Evolutionary conservation across 92 coral and sea anemone species (phyloP).

Genomic region (Epizoanthus illoricatus): DNA sequence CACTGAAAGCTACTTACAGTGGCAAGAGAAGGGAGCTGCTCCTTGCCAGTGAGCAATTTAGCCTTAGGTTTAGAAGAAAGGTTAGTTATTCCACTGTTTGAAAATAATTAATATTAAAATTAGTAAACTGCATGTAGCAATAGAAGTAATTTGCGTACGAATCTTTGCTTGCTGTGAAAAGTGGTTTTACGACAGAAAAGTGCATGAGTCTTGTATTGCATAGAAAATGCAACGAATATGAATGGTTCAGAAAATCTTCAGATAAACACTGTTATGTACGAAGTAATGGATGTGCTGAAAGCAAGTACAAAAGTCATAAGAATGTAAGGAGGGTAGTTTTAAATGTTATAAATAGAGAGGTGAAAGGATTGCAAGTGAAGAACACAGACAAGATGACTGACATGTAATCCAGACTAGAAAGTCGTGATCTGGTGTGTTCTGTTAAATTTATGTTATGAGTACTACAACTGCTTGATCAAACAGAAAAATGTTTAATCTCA

Average conservation of each 20-base stretch:
- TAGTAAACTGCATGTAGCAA: not conserved
- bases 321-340: not conserved
- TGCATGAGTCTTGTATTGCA: no score
- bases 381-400: not conserved
- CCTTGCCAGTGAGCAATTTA: constrained; percentile 38
- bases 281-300: not conserved
- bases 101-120: no score
- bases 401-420: not conserved
- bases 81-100: not conserved
- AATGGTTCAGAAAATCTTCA: not conserved
- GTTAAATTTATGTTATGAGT: not conserved
- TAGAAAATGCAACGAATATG: not conserved
- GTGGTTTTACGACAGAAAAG: no score
- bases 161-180: no score
- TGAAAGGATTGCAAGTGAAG: not conserved
- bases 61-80: constrained; percentile 34
- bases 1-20: constrained; percentile 17
- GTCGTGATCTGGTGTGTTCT: not conserved
- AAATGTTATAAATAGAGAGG: not conserved
- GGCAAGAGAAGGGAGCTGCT: constrained; percentile 46
- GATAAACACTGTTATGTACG: not conserved
- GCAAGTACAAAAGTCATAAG: not conserved
- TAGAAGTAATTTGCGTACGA: not conserved
- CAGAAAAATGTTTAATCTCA: not conserved
- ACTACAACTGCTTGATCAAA: not conserved